Conservation (phyloP, 2,888 invertebrate genomes). For the Drosophila eohydei region DNA sequence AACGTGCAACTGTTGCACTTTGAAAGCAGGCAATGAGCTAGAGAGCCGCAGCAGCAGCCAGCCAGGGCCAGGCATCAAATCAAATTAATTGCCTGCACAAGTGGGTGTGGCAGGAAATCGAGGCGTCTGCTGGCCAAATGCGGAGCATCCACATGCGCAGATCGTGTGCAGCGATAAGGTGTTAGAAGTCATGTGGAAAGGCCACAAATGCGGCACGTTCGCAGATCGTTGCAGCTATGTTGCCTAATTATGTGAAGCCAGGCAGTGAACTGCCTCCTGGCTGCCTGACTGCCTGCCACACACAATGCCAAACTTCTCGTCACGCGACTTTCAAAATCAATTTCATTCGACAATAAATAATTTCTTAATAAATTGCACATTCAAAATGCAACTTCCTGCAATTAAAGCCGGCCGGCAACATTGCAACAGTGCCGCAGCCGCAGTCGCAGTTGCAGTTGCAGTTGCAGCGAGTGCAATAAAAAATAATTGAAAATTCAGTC, state of each 20-base stretch:
- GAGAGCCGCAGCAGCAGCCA: slow-evolving; percentile 56
- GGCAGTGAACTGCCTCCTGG: slow-evolving; percentile 24
- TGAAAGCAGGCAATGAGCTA: slow-evolving; percentile 78
- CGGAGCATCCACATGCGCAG: slow-evolving; percentile 20
- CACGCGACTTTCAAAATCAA: slow-evolving; percentile 77
- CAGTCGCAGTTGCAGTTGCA: not conserved
- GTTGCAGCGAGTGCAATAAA: slow-evolving; percentile 62
- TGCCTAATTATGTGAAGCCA: slow-evolving; percentile 58
- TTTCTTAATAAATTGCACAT: slow-evolving; percentile 76
- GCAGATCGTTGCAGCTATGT: slow-evolving; percentile 26
- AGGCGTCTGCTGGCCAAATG: slow-evolving; percentile 55
- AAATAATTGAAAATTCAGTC: slow-evolving; percentile 79
- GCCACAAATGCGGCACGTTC: slow-evolving; percentile 52
- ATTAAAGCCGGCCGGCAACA: slow-evolving; percentile 64
- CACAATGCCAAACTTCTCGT: slow-evolving; percentile 57
- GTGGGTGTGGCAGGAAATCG: slow-evolving; percentile 75
- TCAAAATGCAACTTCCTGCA: slow-evolving; percentile 77
- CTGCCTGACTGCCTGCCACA: slow-evolving; percentile 36
- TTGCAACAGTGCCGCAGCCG: slow-evolving; percentile 15
- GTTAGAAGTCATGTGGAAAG: slow-evolving; percentile 66
- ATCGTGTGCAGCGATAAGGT: slow-evolving; percentile 55
- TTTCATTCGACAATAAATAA: slow-evolving; percentile 72
- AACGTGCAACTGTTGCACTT: slow-evolving; percentile 50
- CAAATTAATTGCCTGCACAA: slow-evolving; percentile 70
- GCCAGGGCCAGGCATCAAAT: slow-evolving; percentile 44